A percentile compares a stretch with the other conserved stretches of the same genome.
These are phyloP conservation scores for Nothoprocta pentlandii DNA, from an alignment of 2,113 vertebrate species.

Conservation along the genomic window DNA sequence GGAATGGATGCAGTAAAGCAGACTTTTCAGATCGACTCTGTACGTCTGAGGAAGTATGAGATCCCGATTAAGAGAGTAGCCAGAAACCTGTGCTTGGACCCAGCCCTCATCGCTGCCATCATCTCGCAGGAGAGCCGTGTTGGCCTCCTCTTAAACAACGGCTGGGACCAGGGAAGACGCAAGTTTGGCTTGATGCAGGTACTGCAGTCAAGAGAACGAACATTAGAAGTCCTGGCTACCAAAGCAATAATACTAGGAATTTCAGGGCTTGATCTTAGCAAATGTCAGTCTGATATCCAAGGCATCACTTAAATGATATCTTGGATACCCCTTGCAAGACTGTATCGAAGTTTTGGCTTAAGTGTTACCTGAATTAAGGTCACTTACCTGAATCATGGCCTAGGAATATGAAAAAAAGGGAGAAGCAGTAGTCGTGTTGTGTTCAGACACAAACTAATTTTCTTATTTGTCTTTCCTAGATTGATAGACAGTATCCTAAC, in stretches of 20 bases:
- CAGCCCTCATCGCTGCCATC: conserved; percentile 79
- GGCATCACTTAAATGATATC: neutral
- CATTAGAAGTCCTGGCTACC: neutral
- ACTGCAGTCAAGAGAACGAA: neutral
- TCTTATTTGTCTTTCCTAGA: conserved; percentile 52
- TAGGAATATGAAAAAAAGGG: neutral
- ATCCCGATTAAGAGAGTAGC: conserved; percentile 65
- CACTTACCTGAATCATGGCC: neutral
- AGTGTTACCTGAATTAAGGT: neutral
- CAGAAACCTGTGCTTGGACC: conserved; percentile 76
- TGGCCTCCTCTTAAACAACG: conserved; percentile 36
- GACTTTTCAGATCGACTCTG: conserved; percentile 71
- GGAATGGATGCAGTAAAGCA: conserved; percentile 71
- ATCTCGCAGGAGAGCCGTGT: conserved; percentile 80
- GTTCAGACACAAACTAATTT: neutral
- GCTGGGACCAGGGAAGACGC: conserved; percentile 61
- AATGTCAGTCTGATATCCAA: neutral
- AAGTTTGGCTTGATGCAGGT: conserved; percentile 81
- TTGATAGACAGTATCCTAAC: conserved; percentile 39
- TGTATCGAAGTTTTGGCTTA: neutral
- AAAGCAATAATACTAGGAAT: neutral
- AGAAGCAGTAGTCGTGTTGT: neutral
- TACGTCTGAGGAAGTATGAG: conserved; percentile 70
- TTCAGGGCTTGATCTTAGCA: neutral
- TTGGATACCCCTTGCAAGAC: too few relatives aligned